Evolutionary conservation across 2,888 invertebrate species (phyloP).

Genomic region (Melinaea marsaeus): DNA sequence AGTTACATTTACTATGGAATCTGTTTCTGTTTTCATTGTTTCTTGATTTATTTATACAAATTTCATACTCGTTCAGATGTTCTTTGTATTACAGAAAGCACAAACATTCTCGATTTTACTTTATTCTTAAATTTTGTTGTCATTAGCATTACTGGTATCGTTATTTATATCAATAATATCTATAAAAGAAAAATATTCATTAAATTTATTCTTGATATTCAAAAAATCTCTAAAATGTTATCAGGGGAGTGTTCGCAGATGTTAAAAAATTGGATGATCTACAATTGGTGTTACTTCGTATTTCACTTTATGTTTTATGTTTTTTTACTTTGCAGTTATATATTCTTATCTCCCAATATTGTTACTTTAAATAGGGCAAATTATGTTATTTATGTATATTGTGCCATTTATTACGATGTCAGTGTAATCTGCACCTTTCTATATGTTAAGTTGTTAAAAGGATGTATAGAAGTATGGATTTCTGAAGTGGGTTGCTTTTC

Average conservation of each 20-base stretch:
- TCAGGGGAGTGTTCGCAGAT: neutral
- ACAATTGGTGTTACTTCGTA: slow-evolving; percentile 9
- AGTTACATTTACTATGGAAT: slow-evolving; percentile 13
- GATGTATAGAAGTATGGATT: slow-evolving; percentile 16
- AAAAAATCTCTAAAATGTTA: slow-evolving; percentile 16
- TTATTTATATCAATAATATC: slow-evolving; percentile 20
- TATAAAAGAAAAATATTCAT: slow-evolving; percentile 9
- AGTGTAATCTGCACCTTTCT: slow-evolving; percentile 20
- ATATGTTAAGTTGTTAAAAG: slow-evolving; percentile 15
- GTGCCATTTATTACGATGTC: slow-evolving; percentile 20
- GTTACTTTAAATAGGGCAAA: neutral
- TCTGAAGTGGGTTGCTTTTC: slow-evolving; percentile 9
- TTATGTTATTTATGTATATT: slow-evolving; percentile 7
- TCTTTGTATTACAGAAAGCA: no score
- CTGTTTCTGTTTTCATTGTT: slow-evolving; percentile 7
- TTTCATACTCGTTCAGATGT: no score
- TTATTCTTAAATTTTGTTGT: slow-evolving; percentile 7
- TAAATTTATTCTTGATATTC: slow-evolving; percentile 19
- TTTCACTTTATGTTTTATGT: slow-evolving; percentile 3
- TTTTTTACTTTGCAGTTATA: neutral
- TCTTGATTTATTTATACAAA: slow-evolving; percentile 6
- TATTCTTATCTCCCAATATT: neutral
- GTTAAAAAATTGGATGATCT: slow-evolving; percentile 16
- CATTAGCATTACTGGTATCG: slow-evolving; percentile 2
- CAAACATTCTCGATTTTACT: neutral